phyloP scores from a whole-genome alignment of 2,888 invertebrate genomes.

The Pterobdella sp. region DNA sequence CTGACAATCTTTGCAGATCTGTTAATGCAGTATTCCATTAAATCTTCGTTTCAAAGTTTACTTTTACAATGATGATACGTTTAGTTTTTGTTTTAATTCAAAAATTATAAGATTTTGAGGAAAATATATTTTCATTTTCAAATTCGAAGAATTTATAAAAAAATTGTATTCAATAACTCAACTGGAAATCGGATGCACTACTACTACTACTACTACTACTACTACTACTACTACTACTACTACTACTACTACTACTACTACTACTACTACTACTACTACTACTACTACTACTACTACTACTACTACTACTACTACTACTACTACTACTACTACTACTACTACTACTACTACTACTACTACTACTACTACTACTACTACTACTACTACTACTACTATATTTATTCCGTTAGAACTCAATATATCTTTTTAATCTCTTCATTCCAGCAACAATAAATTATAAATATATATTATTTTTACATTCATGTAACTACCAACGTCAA shows the following conservation, averaged over 20 bases:
- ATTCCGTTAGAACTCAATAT: background rate
- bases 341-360: constrained; percentile 3
- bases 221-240: constrained; percentile 15
- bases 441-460: constrained; percentile 13
- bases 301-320: constrained; percentile 19
- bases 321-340: constrained; percentile 11
- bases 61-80: no score
- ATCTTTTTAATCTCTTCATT: background rate
- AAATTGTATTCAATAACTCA: background rate
- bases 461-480: constrained; percentile 11
- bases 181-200: no score
- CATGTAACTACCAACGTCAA: no score
- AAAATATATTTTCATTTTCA: no score
- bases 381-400: no score
- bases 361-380: constrained; percentile 7
- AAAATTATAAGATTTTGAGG: no score
- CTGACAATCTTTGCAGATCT: no score
- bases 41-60: no score
- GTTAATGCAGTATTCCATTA: no score
- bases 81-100: no score
- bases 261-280: constrained; percentile 19
- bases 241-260: constrained; percentile 18
- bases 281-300: constrained; percentile 13
- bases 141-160: no score
- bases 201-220: background rate